phyloP scores from a whole-genome alignment of 53 echinoderm and acorn worm genomes.

The Hippasteria phrygiana region DNA sequence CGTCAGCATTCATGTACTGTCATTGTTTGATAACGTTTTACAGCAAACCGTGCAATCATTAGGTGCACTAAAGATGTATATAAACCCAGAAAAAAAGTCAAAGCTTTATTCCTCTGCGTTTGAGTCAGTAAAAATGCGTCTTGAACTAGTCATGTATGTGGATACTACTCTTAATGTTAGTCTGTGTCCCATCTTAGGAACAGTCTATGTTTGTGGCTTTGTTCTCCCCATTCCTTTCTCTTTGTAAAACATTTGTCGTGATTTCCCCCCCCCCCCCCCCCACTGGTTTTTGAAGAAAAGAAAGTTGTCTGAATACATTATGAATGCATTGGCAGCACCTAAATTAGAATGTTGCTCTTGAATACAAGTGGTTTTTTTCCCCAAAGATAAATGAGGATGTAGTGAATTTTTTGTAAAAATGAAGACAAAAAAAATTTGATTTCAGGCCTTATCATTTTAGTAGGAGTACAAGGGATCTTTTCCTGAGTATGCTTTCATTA shows the following conservation, averaged over 20 bases:
- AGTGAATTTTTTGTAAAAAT: no score
- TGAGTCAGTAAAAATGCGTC: conserved; percentile 24
- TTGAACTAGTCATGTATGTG: conserved; percentile 24
- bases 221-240: background rate
- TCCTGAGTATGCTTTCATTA: no score
- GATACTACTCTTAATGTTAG: background rate
- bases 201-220: conserved; percentile 12
- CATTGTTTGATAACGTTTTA: conserved; percentile 59
- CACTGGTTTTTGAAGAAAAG: no score
- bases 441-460: background rate
- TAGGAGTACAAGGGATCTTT: no score
- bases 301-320: background rate
- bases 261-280: no score
- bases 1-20: conserved; percentile 62
- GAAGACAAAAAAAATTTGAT: background rate
- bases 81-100: conserved; percentile 37
- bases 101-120: conserved; percentile 47
- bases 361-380: background rate
- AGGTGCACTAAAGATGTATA: conserved; percentile 69
- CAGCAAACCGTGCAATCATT: conserved; percentile 58
- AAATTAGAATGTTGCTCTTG: no score
- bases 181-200: background rate
- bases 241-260: no score
- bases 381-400: no score
- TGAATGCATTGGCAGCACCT: no score